Base-by-base conservation (phyloP, 2,797 vertebrate species). In the Centropyge bicolor region DNA sequence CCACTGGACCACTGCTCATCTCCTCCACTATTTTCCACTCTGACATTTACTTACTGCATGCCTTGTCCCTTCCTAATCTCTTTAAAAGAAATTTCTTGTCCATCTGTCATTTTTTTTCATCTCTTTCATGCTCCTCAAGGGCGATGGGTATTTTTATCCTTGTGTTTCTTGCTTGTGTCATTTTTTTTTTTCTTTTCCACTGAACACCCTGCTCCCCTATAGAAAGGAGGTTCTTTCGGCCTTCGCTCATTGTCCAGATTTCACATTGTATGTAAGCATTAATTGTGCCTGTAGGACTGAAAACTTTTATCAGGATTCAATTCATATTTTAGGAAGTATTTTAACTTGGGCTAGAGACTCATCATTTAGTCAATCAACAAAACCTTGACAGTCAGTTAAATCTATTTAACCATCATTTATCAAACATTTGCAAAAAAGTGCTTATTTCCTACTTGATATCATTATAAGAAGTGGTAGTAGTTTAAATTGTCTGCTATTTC, bases 91-190 rank as follows among this genome's bases (percentile, higher is more conserved):
- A 89, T 85, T 77, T 61, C 81, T 76, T 84, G 86, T 91, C 89
- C 86, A 93, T 93, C 92, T 91, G 91, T 92, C 89, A 86, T 91
- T 92, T 89, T 82, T 85, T 85, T 91, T 31, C 84, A 91, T 92
- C 70, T 88, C 24, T 83, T 82, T 78, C 74, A 78, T 84, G 83
- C 75, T 81, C 89, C 90, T 86, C 45, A 90, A 89, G 91, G 90
- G 70, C 62, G 38, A 52, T 67, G 65, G 81, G 52, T 91, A 89
- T 92, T 90, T 92, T 81, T 78, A 80, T 82, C 83, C 56, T 46
- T 78, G 87, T 74, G 71, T 82, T 84, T 75, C 66, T 77, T 71
- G 41, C 54, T 61, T 57, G 35, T 81, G 27, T 73, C 59, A 51
- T 27, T 62, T 65, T 77, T 76, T 49, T 64, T 72, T 71, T 43